A percentile compares a stretch with the other conserved stretches of the same genome.
Evolutionary conservation across 2,113 vertebrate genomes (phyloP).

Genomic region (Penelope pileata): DNA sequence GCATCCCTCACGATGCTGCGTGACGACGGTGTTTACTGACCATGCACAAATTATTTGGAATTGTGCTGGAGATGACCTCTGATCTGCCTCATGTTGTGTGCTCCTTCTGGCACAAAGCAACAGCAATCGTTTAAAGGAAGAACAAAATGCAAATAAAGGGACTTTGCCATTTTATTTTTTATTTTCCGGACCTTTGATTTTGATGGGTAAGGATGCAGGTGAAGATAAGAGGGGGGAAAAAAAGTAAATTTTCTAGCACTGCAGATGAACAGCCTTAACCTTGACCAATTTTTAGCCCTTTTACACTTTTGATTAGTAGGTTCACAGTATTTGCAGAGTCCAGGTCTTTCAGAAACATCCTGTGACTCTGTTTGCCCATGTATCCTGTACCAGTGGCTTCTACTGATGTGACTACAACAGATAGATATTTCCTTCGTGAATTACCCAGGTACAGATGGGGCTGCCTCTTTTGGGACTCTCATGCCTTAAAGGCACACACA

Average conservation of each 20-base stretch:
- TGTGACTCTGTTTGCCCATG: neutral
- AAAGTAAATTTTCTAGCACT: neutral
- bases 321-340: neutral
- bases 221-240: neutral
- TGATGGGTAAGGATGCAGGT: neutral
- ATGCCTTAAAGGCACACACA: rapidly evolving
- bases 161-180: neutral
- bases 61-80: conserved; percentile 8
- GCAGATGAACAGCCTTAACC: neutral
- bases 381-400: neutral
- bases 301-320: neutral
- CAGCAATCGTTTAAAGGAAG: conserved; percentile 8
- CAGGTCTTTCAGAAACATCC: neutral
- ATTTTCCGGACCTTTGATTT: neutral
- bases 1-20: neutral
- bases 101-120: conserved; percentile 15
- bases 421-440: neutral
- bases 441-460: neutral
- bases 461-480: neutral
- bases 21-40: neutral
- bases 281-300: neutral
- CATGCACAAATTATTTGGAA: conserved; percentile 8
- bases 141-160: conserved; percentile 35
- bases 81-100: neutral
- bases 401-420: neutral